Evolutionary conservation across 2,113 vertebrate genomes (phyloP), one percentile per base, ranked within the genome.

Genomic region (Tachycineta bicolor): DNA sequence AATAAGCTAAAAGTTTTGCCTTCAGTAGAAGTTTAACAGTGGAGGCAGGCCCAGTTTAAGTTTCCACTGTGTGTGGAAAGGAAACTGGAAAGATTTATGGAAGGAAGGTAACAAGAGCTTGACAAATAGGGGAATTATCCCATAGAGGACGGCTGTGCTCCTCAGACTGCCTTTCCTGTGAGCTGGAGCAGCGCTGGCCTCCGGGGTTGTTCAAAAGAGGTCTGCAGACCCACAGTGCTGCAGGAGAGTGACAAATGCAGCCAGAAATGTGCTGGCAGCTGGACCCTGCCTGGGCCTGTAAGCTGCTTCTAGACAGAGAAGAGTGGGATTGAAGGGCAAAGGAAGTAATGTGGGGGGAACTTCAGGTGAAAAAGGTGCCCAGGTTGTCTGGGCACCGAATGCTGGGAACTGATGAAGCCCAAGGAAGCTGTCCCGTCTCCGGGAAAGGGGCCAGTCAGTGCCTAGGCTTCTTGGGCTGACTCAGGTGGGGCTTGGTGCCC

Each of bases 61-160:
- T 75, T 85, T 85, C 20, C 60, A 58, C 34, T 46, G 28, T 82
- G 41, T 64, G 56, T 68, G 18, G 87, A 87, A 65, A 89, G 89
- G 81, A 95, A 95, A 76, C 50, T 8, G 53, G 43, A 79, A 94
- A 89, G 89, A 93, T 96, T 96, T 97, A 93, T 94, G 78, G 84
- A 50, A 82, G 75, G 87, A 95, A 80, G 55, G 93, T 91, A 93
- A 85, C 0, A 1, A 74, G 87, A 94, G 70, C 89, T 94, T 95
- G 87, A 95, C 44, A 94, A 90, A 88, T 56, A 50, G 50, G 29
- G 13, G 56, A 91, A 93, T 80, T 95, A 83, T 53, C 59, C 82
- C 24, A 0, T 4, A 21, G 91, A 74, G 87, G 82, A 94, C 76
- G 22, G 29, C 25, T 26, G 53, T 22, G 37, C 43, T 76, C 31